Evolutionary conservation across 2,113 vertebrate species (phyloP), one percentile per base, ranked within the genome.

Genomic region (Saimiri boliviensis): DNA sequence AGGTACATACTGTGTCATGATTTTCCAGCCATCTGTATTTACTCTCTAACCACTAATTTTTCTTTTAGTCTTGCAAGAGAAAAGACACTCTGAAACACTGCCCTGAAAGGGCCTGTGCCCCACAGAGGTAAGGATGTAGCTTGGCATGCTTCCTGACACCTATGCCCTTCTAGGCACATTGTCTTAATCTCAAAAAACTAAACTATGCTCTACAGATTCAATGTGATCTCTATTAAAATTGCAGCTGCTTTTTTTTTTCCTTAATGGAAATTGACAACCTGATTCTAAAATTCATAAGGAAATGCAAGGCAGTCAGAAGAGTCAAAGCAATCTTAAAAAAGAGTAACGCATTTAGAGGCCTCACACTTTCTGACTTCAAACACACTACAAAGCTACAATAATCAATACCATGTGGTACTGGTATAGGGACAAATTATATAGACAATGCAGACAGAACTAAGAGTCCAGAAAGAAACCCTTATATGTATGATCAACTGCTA

Each of bases 11-110:
- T 13, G 40, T 80, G 45, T 32, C 47, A 54, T 70, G 76, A 58
- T 52, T 89, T 71, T 32, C 52, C 45, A 77, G 73, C 21, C 54
- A 68, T 54, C 9, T 76, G 2, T 5, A 40, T 81, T 30, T 60
- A 40, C 25, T 58, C 11, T 45, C 71, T 60, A 79, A 70, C 58
- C 17, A 68, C n/a, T 23, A n/a, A 70, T n/a, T 42, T 85, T 83
- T 83, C 86, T 25, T 11, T 30, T 66, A 23, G 40, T 73, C 21
- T 88, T 71, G 83, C 47, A 56, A 71, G 93, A 97, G 84, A 86
- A 98, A 98, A 66, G 71, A 97, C 96, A 95, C 56, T 52, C 6
- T 60, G 42, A 76, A 94, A n/a, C 25, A 94, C 25, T 82, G 90
- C 60, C 90, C 37, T 83, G 21, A 89, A 60, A 54, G 25, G 81